Conservation (phyloP, 2,888 invertebrate species). For the Peribatodes rhomboidaria region DNA sequence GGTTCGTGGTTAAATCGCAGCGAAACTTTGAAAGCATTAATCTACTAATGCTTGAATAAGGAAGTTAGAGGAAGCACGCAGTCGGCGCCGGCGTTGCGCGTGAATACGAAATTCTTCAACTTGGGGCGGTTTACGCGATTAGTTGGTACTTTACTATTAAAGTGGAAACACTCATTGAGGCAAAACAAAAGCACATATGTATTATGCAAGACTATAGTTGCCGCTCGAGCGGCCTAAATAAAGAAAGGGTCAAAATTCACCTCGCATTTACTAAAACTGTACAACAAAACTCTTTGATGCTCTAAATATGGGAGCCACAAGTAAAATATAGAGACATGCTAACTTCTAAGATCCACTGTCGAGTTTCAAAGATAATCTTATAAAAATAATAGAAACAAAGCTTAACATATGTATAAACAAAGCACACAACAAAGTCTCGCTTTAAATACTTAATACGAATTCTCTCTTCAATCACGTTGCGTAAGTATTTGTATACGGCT, state of each 20-base stretch:
- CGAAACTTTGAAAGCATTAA: conserved; percentile 68
- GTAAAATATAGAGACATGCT: neutral
- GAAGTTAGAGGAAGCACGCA: conserved; percentile 34
- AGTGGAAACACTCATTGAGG: neutral
- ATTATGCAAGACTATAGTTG: neutral
- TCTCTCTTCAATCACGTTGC: conserved; percentile 6
- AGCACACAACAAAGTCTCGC: conserved; percentile 6
- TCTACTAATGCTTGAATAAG: conserved; percentile 64
- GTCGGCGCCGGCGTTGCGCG: conserved; percentile 15
- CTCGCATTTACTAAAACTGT: neutral
- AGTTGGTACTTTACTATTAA: conserved; percentile 19
- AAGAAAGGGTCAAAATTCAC: neutral
- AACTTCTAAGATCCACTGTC: neutral
- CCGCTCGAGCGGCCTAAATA: neutral
- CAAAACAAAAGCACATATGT: conserved; percentile 1
- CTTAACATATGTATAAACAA: conserved; percentile 2
- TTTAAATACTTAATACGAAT: conserved; percentile 13
- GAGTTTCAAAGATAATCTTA: neutral
- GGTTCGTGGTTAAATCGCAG: conserved; percentile 68
- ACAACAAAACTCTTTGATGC: neutral
- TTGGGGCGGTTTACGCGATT: conserved; percentile 22
- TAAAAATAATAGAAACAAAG: neutral
- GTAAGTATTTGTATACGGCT: conserved; percentile 2
- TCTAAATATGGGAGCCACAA: neutral
- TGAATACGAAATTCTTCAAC: conserved; percentile 33